phyloP scores from a whole-genome alignment of 2,888 invertebrate species.

The Cheiracanthium punctorium region DNA sequence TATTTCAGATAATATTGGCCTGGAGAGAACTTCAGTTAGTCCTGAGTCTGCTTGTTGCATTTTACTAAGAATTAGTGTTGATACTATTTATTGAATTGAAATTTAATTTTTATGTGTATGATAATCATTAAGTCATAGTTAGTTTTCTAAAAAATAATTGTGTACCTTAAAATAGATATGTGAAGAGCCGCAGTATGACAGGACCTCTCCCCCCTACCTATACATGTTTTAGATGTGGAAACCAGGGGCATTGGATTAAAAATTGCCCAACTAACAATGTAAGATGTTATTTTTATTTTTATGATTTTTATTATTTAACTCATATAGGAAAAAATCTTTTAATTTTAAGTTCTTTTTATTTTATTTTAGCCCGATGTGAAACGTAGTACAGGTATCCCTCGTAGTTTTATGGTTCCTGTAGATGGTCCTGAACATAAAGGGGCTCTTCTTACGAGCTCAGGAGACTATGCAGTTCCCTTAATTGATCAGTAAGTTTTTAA shows the following conservation, averaged over 20 bases:
- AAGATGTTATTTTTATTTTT: conserved; percentile 70
- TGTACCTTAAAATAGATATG: conserved; percentile 46
- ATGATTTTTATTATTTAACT: conserved; percentile 5
- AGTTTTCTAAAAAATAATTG: no score
- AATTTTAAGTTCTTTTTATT: conserved; percentile 44
- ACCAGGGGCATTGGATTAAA: conserved; percentile 97
- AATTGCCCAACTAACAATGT: conserved; percentile 88
- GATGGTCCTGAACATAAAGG: conserved; percentile 91
- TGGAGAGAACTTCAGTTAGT: no score
- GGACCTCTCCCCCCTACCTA: conserved; percentile 90
- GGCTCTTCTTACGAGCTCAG: conserved; percentile 91
- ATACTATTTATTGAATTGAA: no score
- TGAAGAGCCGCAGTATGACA: conserved; percentile 87
- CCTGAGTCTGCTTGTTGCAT: not conserved
- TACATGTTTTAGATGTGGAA: conserved; percentile 94
- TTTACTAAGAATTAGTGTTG: no score
- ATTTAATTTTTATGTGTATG: no score
- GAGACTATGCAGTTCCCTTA: conserved; percentile 90
- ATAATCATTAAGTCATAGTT: no score
- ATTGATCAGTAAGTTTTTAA: conserved; percentile 85
- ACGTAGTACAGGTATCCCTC: conserved; percentile 97
- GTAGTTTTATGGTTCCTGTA: conserved; percentile 96
- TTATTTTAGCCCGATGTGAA: conserved; percentile 82
- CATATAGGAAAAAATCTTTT: conserved; percentile 12
- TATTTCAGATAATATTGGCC: no score